Percentiles rank a stretch among this genome's conserved stretches.
Conservation (phyloP, 2,797 vertebrate species). For the Aphelocoma californica region DNA sequence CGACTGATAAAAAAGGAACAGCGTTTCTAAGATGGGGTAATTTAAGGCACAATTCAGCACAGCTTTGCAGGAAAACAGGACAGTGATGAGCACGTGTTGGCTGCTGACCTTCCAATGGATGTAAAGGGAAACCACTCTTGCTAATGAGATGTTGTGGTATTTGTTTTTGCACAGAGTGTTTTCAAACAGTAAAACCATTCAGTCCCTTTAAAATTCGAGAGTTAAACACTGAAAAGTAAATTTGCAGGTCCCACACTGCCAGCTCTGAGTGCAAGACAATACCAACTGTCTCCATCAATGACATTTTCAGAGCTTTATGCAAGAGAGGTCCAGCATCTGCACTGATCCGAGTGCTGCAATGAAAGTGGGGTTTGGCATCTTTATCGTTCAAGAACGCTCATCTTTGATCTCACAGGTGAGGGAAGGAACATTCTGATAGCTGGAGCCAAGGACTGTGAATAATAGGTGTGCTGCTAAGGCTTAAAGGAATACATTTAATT, state of each 20-base stretch:
- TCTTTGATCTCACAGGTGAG: not conserved
- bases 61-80: not conserved
- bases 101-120: not conserved
- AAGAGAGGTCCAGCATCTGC: not conserved
- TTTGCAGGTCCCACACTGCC: not conserved
- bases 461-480: not conserved
- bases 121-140: not conserved
- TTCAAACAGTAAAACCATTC: not conserved
- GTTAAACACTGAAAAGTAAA: not conserved
- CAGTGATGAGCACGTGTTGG: not conserved
- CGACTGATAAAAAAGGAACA: not conserved
- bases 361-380: not conserved
- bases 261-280: not conserved
- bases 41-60: not conserved
- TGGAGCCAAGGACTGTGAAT: not conserved
- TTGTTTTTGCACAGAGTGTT: not conserved
- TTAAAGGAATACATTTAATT: not conserved
- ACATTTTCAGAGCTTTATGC: not conserved
- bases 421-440: not conserved
- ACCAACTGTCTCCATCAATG: not conserved
- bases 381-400: fast-evolving
- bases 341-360: not conserved
- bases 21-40: not conserved
- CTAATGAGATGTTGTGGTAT: not conserved
- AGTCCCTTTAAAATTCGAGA: fast-evolving